A percentile compares a stretch with the other conserved stretches of the same genome.
Conservation (phyloP, 2,797 vertebrate genomes). For the Macrochelys suwanniensis region DNA sequence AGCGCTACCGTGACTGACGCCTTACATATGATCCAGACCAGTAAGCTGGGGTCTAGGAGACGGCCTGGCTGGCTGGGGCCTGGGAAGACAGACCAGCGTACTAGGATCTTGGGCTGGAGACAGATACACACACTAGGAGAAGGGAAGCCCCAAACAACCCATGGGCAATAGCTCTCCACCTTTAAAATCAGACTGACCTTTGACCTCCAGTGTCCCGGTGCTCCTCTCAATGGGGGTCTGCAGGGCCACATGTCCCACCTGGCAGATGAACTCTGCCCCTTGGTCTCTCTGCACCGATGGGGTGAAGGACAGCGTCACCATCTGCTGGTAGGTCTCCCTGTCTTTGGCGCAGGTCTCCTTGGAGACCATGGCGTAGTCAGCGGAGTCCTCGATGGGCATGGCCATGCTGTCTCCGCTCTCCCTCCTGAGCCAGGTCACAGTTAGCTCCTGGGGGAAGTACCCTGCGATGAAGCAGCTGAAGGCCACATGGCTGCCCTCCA, state of each 20-base stretch:
- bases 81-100: neutral
- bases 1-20: neutral
- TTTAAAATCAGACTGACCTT: neutral
- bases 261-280: slow-evolving; percentile 17
- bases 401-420: neutral
- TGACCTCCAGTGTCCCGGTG: neutral
- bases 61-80: neutral
- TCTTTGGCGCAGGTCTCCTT: neutral
- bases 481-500: neutral
- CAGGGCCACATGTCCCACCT: slow-evolving; percentile 14
- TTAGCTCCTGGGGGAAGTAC: slow-evolving; percentile 17
- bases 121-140: neutral
- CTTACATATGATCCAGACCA: neutral
- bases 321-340: slow-evolving; percentile 2
- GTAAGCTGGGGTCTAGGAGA: neutral
- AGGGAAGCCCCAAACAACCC: neutral
- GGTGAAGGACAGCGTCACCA: neutral
- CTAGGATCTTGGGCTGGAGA: neutral
- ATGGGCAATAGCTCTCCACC: neutral
- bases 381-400: neutral
- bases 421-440: slow-evolving; percentile 14
- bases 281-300: neutral
- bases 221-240: neutral
- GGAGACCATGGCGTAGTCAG: slow-evolving; percentile 9
- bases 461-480: neutral